Evolutionary conservation across 2,888 invertebrate genomes (phyloP), one percentile per base, ranked within the genome.

Genomic region (Agrochola lychnidis): DNA sequence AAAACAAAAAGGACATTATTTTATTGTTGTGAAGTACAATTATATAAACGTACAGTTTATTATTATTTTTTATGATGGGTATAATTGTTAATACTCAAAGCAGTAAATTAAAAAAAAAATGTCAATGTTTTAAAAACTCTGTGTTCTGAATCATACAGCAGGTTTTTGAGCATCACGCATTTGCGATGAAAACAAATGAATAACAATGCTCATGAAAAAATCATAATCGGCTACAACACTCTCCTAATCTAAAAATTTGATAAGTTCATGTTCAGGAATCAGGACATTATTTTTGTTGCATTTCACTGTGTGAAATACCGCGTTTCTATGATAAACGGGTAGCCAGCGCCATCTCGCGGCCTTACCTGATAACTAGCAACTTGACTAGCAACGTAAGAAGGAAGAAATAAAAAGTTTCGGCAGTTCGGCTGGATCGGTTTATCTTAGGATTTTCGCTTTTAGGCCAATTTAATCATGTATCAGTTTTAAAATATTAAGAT

Each of bases 271-370:
- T 9, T 57, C 25, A 25, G 4, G 7, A 30, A 4, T 57, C 16
- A 25, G 12, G 3, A 42, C 6, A 30, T 36, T 59, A n/a, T 22
- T n/a, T 72, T 69, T 51, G 7, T 14, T 14, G n/a, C 4, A n/a
- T 70, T 73, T 30, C 5, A 30, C 4, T 25, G 9, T 0, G 16
- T 22, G 16, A 22, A 42, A 30, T 42, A 30, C 9, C 6, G 5
- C 4, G 0, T 16, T 4, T 45, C 5, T 22, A 51, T 40, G 14
- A 30, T 40, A 62, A n/a, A 51, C 40, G 14, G 25, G 16, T 61
- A 12, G 45, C 36, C 6, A 71, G 4, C 22, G 70, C 53, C 81
- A 80, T 81, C 80, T 76, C 25, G 56, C 57, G 70, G 36, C 4
- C 1, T 22, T 22, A 30, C 6, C 6, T 36, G 0, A 14, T 64